phyloP scores from a whole-genome alignment of 1,140 invertebrate species.

The Drosophila persimilis region DNA sequence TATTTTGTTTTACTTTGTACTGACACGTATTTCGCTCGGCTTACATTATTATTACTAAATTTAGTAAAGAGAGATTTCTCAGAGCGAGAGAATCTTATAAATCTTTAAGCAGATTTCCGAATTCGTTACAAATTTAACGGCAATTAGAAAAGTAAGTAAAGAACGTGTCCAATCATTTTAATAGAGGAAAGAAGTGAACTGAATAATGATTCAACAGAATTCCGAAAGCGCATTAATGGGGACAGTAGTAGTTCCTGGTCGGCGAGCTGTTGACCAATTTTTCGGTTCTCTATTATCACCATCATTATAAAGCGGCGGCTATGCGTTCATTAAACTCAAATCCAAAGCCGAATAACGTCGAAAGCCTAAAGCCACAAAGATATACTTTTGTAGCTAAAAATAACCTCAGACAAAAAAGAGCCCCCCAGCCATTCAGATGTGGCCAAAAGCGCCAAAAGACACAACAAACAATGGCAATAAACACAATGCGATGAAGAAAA shows the following conservation, averaged over 20 bases:
- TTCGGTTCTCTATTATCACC: slow-evolving; percentile 33
- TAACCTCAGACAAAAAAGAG: slow-evolving; percentile 26
- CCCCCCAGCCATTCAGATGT: slow-evolving; percentile 42
- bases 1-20: slow-evolving; percentile 21
- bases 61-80: neutral
- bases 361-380: slow-evolving; percentile 18
- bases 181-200: neutral
- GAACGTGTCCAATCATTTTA: slow-evolving; percentile 29
- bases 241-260: slow-evolving; percentile 35
- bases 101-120: slow-evolving; percentile 24
- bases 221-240: slow-evolving; percentile 26
- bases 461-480: slow-evolving; percentile 46
- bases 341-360: slow-evolving; percentile 9
- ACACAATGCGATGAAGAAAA: slow-evolving; percentile 40
- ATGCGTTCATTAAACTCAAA: slow-evolving; percentile 54
- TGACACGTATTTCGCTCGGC: slow-evolving; percentile 43
- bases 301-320: slow-evolving; percentile 11
- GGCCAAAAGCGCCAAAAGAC: slow-evolving; percentile 39
- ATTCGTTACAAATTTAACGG: slow-evolving; percentile 66
- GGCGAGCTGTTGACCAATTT: slow-evolving; percentile 46
- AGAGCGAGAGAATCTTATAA: slow-evolving; percentile 1
- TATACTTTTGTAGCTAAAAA: slow-evolving; percentile 36
- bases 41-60: slow-evolving; percentile 1
- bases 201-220: slow-evolving; percentile 52
- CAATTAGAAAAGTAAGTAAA: slow-evolving; percentile 66